These are phyloP conservation scores for Dreissena polymorpha DNA, from an alignment of 1,140 invertebrate genomes.

Conservation along the genomic window DNA sequence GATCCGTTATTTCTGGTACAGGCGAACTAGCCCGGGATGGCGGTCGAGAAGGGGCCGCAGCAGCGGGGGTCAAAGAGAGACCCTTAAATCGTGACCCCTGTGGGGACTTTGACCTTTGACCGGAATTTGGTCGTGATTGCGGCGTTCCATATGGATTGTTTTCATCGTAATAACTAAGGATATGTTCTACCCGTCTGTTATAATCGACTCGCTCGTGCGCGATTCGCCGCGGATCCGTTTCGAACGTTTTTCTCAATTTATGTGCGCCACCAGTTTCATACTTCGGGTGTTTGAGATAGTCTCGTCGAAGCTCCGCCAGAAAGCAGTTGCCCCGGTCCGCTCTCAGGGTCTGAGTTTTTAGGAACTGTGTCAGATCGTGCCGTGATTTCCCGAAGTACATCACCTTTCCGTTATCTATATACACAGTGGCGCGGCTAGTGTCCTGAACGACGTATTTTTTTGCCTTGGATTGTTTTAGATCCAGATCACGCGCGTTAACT, in stretches of 20 bases:
- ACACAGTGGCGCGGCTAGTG: conserved; percentile 59
- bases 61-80: conserved; percentile 46
- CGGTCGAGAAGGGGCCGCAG: conserved; percentile 17
- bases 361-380: conserved; percentile 57
- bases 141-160: conserved; percentile 44
- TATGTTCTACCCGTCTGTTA: conserved; percentile 65
- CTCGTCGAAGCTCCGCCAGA: conserved; percentile 64
- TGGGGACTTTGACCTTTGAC: conserved; percentile 8
- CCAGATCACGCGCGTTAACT: conserved; percentile 12
- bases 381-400: conserved; percentile 62
- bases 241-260: conserved; percentile 14
- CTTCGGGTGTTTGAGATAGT: conserved; percentile 66
- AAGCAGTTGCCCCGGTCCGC: conserved; percentile 57
- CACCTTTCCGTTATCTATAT: conserved; percentile 66
- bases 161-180: conserved; percentile 68
- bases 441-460: conserved; percentile 60
- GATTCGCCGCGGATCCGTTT: conserved; percentile 39
- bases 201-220: conserved; percentile 62
- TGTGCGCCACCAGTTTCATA: conserved; percentile 35
- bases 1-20: background rate
- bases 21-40: conserved; percentile 27
- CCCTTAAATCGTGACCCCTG: conserved; percentile 43
- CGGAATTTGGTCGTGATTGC: conserved; percentile 22
- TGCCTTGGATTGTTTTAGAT: conserved; percentile 34
- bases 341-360: conserved; percentile 49